A percentile compares a stretch with the other conserved stretches of the same genome.
Evolutionary conservation across 2,113 vertebrate genomes (phyloP).

Genomic region (Pituophis catenifer): DNA sequence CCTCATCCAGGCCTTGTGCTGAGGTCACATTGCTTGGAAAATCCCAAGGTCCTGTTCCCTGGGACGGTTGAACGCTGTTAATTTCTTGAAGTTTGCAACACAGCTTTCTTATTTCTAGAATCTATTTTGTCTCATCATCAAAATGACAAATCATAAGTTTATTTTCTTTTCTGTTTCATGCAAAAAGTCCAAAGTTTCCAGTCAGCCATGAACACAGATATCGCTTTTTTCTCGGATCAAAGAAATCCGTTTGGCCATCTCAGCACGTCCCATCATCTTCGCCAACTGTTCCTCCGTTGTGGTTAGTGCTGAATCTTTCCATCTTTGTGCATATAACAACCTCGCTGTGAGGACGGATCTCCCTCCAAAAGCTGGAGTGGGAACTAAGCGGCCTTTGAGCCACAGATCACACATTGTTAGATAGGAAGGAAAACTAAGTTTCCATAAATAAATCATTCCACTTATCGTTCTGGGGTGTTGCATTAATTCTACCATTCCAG

Average conservation of each 20-base stretch:
- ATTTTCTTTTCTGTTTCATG: neutral
- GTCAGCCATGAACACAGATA: neutral
- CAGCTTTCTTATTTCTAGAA: neutral
- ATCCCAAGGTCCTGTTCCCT: neutral
- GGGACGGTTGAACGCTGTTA: neutral
- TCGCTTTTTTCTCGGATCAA: neutral
- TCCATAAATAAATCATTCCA: neutral
- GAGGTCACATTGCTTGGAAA: neutral
- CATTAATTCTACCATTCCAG: neutral
- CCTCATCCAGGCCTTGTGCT: neutral
- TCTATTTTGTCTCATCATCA: neutral
- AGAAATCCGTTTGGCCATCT: neutral
- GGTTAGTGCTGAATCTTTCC: neutral
- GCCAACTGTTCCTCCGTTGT: neutral
- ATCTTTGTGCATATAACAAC: neutral
- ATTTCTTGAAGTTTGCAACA: neutral
- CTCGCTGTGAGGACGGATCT: neutral
- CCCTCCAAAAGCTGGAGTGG: neutral
- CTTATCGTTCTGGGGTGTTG: neutral
- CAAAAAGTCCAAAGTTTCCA: neutral
- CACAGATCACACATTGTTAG: neutral
- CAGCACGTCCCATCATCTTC: neutral
- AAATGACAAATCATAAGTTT: neutral
- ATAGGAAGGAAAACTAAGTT: neutral
- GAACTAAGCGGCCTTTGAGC: neutral